Evolutionary conservation across 2,113 vertebrate genomes (phyloP).

Genomic region (Sturnira hondurensis): DNA sequence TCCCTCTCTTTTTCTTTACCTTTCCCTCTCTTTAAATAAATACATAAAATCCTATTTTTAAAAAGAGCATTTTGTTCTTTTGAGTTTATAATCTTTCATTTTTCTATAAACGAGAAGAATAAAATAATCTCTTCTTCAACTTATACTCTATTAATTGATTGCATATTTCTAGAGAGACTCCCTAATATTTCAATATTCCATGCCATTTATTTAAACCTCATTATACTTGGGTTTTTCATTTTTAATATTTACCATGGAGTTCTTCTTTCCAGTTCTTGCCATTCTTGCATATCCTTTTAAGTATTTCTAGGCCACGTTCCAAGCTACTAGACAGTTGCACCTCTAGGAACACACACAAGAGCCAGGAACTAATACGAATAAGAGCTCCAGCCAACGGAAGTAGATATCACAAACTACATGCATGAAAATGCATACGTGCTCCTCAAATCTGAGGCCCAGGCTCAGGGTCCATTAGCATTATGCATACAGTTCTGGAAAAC

Average conservation of each 20-base stretch:
- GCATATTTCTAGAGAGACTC: neutral
- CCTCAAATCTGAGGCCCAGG: neutral
- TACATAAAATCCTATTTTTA: too few species aligned
- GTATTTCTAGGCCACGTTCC: neutral
- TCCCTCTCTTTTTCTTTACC: too few species aligned
- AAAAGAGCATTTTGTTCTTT: neutral
- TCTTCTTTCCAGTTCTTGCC: neutral
- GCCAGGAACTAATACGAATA: neutral
- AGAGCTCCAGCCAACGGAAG: neutral
- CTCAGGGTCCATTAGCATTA: neutral
- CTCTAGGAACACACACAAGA: neutral
- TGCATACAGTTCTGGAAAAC: neutral
- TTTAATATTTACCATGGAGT: neutral
- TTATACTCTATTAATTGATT: neutral
- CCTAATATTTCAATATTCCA: neutral
- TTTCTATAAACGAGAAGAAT: neutral
- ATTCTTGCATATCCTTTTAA: neutral
- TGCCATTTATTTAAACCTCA: neutral
- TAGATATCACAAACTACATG: neutral
- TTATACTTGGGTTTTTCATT: neutral
- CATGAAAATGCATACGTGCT: neutral
- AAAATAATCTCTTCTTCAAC: neutral
- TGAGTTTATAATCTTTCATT: neutral
- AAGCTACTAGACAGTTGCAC: neutral
- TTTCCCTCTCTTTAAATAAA: too few species aligned